Percentiles rank a stretch among this genome's conserved stretches.
Evolutionary conservation across 2,797 vertebrate species (phyloP).

Genomic region (Uromys caudimaculatus): DNA sequence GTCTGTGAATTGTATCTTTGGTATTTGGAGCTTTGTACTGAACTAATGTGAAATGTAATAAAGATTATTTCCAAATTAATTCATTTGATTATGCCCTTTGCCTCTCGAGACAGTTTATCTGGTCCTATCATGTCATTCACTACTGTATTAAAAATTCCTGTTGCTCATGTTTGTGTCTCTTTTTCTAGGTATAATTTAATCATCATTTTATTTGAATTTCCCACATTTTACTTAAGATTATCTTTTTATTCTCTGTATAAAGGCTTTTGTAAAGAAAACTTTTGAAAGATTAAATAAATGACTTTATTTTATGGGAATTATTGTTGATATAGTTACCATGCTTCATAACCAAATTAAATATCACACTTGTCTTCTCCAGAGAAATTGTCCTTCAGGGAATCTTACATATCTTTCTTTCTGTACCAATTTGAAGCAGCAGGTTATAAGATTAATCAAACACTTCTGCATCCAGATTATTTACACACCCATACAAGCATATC

Average conservation of each 20-base stretch:
- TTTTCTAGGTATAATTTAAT: too few relatives aligned
- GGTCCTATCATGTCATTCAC: not conserved
- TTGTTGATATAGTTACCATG: not conserved
- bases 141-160: too few relatives aligned
- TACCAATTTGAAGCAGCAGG: not conserved
- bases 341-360: not conserved
- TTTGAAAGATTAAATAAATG: not conserved
- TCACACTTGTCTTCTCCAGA: not conserved
- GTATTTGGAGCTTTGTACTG: not conserved
- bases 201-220: not conserved
- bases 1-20: too few relatives aligned
- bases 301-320: not conserved
- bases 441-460: slow-evolving; percentile 5
- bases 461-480: not conserved
- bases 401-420: not conserved
- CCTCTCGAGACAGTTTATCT: not conserved
- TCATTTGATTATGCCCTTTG: not conserved
- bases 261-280: not conserved
- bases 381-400: not conserved
- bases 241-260: not conserved
- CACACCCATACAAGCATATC: not conserved
- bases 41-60: not conserved
- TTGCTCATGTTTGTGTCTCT: not conserved
- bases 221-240: not conserved
- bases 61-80: not conserved